phyloP scores from a whole-genome alignment of 2,797 vertebrate species.

The Spatula versicolor region DNA sequence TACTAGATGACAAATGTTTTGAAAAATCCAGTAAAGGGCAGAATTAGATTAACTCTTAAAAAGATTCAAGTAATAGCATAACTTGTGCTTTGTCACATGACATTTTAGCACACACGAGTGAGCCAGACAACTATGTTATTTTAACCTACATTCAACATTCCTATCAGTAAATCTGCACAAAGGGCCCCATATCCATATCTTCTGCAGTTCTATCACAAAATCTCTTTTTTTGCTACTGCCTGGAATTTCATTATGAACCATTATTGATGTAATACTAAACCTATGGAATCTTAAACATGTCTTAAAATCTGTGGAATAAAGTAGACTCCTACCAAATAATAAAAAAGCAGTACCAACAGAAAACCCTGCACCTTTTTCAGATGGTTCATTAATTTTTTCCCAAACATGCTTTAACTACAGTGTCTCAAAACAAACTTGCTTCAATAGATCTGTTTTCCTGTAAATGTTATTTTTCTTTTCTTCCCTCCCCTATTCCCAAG shows the following conservation, averaged over 20 bases:
- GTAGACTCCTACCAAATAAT: slow-evolving; percentile 44
- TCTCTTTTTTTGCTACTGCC: slow-evolving; percentile 46
- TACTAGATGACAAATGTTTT: background rate
- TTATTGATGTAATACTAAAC: slow-evolving; percentile 76
- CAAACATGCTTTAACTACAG: slow-evolving; percentile 60
- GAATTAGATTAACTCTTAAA: background rate
- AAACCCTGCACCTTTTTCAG: slow-evolving; percentile 41
- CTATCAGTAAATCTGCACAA: slow-evolving; percentile 6
- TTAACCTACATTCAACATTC: slow-evolving; percentile 28
- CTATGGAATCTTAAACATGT: slow-evolving; percentile 73
- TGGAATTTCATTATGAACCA: slow-evolving; percentile 77
- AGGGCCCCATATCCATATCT: background rate
- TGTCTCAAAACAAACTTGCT: slow-evolving; percentile 62
- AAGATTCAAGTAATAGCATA: background rate
- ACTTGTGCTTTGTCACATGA: background rate
- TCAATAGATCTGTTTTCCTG: slow-evolving; percentile 17
- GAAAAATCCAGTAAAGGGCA: background rate
- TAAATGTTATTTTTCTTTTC: slow-evolving; percentile 30
- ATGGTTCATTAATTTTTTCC: slow-evolving; percentile 59
- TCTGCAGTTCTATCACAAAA: background rate
- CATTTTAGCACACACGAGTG: background rate
- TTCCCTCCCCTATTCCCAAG: slow-evolving; percentile 39
- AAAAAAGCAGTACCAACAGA: slow-evolving; percentile 43
- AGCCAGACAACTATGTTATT: background rate
- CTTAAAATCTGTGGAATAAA: slow-evolving; percentile 69